Evolutionary conservation across 2,113 vertebrate species (phyloP).

Genomic region (Rattus norvegicus): DNA sequence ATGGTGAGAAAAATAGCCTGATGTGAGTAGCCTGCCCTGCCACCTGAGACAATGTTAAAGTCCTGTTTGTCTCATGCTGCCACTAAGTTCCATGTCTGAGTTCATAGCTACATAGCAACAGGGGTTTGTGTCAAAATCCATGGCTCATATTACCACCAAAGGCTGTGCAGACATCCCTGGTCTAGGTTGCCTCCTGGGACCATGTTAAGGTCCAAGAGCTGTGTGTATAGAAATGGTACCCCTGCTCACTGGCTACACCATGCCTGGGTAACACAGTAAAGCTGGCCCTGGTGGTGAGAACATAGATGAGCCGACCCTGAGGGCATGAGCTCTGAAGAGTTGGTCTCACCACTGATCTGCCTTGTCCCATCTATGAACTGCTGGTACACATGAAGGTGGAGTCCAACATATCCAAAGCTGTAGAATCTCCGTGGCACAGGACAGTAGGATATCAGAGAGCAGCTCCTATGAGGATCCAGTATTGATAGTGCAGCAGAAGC

Average conservation of each 20-base stretch:
- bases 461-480: neutral
- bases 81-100: neutral
- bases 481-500: neutral
- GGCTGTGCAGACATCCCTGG: neutral
- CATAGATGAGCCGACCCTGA: neutral
- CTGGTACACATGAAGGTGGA: neutral
- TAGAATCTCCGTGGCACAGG: neutral
- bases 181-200: neutral
- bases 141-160: neutral
- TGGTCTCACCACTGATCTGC: neutral
- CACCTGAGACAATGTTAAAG: neutral
- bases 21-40: neutral
- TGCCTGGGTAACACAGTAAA: neutral
- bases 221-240: neutral
- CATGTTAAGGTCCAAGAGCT: neutral
- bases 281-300: neutral
- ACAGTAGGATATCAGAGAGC: neutral
- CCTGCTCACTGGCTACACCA: neutral
- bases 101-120: neutral
- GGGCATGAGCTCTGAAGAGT: neutral
- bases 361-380: neutral
- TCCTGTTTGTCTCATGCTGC: neutral
- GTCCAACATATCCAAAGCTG: neutral
- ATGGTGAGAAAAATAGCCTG: neutral
- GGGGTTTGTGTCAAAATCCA: neutral